A percentile compares a stretch with the other conserved stretches of the same genome.
Conservation (phyloP, 2,797 vertebrate species). For the Mastacembelus armatus region DNA sequence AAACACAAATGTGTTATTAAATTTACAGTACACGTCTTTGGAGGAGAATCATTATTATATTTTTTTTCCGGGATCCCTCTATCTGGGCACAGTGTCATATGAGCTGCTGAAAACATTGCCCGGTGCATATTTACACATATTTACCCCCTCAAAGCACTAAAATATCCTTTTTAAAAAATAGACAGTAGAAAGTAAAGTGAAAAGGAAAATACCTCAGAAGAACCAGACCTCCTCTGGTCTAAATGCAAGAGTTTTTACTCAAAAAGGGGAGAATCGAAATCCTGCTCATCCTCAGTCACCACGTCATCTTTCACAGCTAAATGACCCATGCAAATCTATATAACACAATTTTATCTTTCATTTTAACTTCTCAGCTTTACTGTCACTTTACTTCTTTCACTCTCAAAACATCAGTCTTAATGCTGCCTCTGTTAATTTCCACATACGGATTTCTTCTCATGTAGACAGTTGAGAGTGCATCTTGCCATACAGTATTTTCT, state of each 20-base stretch:
- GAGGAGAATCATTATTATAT: too few relatives aligned
- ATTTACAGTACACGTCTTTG: too few relatives aligned
- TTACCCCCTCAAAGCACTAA: neutral
- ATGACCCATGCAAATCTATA: neutral
- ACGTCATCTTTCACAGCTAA: neutral
- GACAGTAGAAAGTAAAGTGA: conserved; percentile 4
- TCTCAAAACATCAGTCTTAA: conserved; percentile 3
- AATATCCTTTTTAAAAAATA: neutral
- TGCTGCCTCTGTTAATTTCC: neutral
- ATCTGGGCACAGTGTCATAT: neutral
- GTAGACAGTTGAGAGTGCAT: conserved; percentile 14
- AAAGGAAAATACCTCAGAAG: neutral
- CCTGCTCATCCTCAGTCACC: neutral
- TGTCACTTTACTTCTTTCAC: conserved; percentile 4
- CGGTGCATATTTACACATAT: too few relatives aligned
- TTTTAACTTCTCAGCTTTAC: neutral
- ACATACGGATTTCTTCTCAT: conserved; percentile 14
- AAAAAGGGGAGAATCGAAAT: neutral
- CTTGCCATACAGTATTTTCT: conserved; percentile 38
- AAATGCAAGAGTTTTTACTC: conserved; percentile 1
- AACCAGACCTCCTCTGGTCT: neutral
- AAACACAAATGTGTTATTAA: too few relatives aligned
- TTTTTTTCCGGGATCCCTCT: neutral
- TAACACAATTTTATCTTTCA: neutral
- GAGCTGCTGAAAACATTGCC: too few relatives aligned